A percentile compares a stretch with the other conserved stretches of the same genome.
phyloP scores from a whole-genome alignment of 2,797 vertebrate species.

The Notolepis coatsorum region DNA sequence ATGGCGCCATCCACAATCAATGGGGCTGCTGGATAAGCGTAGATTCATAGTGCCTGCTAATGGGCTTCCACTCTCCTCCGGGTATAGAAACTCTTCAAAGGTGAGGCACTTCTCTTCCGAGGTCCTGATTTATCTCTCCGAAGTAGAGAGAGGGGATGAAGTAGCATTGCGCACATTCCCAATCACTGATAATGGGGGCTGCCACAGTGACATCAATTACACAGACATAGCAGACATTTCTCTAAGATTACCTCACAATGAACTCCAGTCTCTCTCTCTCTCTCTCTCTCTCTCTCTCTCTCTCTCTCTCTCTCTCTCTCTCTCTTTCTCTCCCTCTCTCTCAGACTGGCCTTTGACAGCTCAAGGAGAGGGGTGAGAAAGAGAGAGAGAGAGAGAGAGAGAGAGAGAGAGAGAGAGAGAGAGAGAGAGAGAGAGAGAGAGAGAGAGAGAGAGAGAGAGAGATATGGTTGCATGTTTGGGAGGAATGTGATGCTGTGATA shows the following conservation, averaged over 20 bases:
- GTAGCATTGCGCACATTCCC: constrained; percentile 57
- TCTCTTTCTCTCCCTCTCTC: too few relatives aligned
- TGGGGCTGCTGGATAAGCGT: constrained; percentile 31
- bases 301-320: too few relatives aligned
- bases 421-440: constrained; percentile 7
- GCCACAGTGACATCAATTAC: constrained; percentile 62
- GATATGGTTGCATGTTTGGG: constrained; percentile 34
- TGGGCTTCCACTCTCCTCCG: constrained; percentile 37
- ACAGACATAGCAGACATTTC: constrained; percentile 63
- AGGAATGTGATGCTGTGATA: constrained; percentile 35
- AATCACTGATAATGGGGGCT: constrained; percentile 49
- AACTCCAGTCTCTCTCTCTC: constrained; percentile 37
- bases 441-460: not conserved
- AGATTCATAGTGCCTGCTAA: constrained; percentile 54
- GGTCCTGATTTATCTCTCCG: constrained; percentile 49
- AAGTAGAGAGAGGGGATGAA: constrained; percentile 23
- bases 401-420: not conserved
- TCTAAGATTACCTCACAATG: constrained; percentile 58
- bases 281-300: too few relatives aligned
- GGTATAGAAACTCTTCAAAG: constrained; percentile 44
- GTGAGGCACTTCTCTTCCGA: constrained; percentile 39
- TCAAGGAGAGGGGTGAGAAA: constrained; percentile 25
- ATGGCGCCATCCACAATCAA: constrained; percentile 27
- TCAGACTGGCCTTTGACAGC: constrained; percentile 56
- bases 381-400: constrained; percentile 12